Conservation (phyloP, 2,113 vertebrate species). For the Pardalotus punctatus region DNA sequence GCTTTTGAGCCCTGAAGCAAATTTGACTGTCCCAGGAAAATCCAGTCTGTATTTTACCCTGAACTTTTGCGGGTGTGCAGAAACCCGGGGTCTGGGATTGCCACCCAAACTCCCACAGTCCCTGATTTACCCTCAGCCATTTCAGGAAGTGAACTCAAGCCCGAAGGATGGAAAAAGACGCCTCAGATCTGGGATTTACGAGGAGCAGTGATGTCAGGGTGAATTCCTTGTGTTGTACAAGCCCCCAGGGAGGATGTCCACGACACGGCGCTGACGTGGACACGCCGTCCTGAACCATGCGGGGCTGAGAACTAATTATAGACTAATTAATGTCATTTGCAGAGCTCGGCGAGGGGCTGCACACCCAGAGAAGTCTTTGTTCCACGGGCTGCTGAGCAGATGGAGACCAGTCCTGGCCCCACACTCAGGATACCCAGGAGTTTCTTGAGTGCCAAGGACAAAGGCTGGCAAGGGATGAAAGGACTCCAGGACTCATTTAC, state of each 20-base stretch:
- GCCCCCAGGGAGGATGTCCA: constrained; percentile 15
- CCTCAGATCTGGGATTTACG: neutral
- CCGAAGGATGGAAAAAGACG: neutral
- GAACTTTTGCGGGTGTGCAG: neutral
- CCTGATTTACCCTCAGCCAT: fast-evolving
- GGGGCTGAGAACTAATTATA: neutral
- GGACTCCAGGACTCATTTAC: constrained; percentile 1
- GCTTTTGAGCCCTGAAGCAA: neutral
- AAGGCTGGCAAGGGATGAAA: constrained; percentile 67
- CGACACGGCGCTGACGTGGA: neutral
- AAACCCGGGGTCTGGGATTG: neutral
- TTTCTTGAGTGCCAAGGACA: neutral
- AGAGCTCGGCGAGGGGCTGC: neutral
- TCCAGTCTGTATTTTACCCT: neutral
- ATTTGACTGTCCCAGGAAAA: neutral
- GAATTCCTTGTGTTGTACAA: neutral
- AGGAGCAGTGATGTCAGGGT: neutral
- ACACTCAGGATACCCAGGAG: constrained; percentile 41
- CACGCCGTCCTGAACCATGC: fast-evolving
- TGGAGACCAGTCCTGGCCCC: neutral
- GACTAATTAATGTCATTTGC: constrained; percentile 31
- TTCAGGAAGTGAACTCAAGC: neutral
- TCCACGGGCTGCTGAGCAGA: neutral
- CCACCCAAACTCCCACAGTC: neutral
- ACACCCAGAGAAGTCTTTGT: constrained; percentile 1